Evolutionary conservation across 2,797 vertebrate genomes (phyloP).

Genomic region (Helostoma temminkii): DNA sequence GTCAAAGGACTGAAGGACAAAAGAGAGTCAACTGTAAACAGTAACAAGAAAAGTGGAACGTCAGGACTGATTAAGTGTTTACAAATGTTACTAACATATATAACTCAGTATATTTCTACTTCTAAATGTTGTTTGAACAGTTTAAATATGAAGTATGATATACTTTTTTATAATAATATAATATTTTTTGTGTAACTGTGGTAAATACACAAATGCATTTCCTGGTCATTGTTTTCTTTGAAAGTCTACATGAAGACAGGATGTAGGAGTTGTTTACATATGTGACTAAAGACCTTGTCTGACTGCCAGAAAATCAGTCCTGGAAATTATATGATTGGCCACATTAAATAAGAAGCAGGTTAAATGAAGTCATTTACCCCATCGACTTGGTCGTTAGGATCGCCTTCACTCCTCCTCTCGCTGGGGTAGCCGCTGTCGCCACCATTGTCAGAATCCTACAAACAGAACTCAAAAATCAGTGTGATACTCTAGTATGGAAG

Average conservation of each 20-base stretch:
- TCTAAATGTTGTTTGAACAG: neutral
- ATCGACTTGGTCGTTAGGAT: slow-evolving; percentile 88
- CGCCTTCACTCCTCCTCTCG: slow-evolving; percentile 93
- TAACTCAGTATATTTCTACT: neutral
- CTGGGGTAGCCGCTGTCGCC: slow-evolving; percentile 97
- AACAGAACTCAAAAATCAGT: neutral
- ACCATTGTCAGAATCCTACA: slow-evolving; percentile 91
- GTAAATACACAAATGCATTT: neutral
- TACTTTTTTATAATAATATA: neutral
- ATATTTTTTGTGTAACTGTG: rapidly evolving
- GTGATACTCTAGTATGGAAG: too few relatives aligned
- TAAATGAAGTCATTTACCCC: slow-evolving; percentile 78
- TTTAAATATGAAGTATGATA: neutral
- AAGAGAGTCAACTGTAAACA: neutral
- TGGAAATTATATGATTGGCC: neutral
- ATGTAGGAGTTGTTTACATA: neutral
- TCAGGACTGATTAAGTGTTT: neutral
- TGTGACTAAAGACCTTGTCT: neutral
- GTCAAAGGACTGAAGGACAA: slow-evolving; percentile 12
- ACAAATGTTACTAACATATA: neutral
- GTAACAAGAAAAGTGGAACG: neutral
- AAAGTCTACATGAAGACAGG: neutral
- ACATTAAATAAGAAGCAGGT: slow-evolving; percentile 1
- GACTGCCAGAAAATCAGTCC: too few relatives aligned
- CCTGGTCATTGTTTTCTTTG: neutral